Conservation (phyloP, 2,113 vertebrate genomes). For the Ranitomeya variabilis region DNA sequence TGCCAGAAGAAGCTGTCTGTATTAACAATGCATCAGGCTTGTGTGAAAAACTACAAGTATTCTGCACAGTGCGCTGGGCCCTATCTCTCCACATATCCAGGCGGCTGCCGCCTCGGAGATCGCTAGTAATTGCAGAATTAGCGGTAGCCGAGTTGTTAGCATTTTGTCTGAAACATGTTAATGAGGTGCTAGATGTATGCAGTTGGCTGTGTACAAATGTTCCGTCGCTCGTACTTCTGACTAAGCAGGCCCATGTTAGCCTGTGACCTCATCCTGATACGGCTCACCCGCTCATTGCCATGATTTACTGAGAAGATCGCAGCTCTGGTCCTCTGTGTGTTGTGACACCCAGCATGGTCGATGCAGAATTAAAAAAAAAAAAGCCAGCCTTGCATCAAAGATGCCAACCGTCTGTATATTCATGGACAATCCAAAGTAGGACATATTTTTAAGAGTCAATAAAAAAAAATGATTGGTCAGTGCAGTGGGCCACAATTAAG, state of each 20-base stretch:
- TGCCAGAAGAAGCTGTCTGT: slow-evolving; percentile 28
- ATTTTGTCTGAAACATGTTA: slow-evolving; percentile 46
- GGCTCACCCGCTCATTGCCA: background rate
- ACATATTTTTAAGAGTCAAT: too few species aligned
- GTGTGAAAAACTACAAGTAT: slow-evolving; percentile 30
- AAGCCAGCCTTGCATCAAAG: too few species aligned
- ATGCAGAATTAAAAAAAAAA: background rate
- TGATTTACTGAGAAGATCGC: background rate
- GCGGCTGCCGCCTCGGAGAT: background rate
- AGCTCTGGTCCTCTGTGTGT: background rate
- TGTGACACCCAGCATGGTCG: background rate
- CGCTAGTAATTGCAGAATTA: slow-evolving; percentile 40
- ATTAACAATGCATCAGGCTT: slow-evolving; percentile 41
- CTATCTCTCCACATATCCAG: background rate
- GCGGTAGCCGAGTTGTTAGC: slow-evolving; percentile 40
- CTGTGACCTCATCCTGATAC: slow-evolving; percentile 14
- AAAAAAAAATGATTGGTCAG: background rate
- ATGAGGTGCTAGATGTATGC: slow-evolving; percentile 37
- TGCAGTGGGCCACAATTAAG: background rate
- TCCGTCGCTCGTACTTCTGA: slow-evolving; percentile 14
- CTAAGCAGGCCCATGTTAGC: slow-evolving; percentile 24
- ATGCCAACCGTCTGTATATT: too few species aligned
- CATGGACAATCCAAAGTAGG: too few species aligned
- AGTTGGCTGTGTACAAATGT: slow-evolving; percentile 28
- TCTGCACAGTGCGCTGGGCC: background rate